Evolutionary conservation across 2,113 vertebrate genomes (phyloP).

Genomic region (Illadopsis cleaveri): DNA sequence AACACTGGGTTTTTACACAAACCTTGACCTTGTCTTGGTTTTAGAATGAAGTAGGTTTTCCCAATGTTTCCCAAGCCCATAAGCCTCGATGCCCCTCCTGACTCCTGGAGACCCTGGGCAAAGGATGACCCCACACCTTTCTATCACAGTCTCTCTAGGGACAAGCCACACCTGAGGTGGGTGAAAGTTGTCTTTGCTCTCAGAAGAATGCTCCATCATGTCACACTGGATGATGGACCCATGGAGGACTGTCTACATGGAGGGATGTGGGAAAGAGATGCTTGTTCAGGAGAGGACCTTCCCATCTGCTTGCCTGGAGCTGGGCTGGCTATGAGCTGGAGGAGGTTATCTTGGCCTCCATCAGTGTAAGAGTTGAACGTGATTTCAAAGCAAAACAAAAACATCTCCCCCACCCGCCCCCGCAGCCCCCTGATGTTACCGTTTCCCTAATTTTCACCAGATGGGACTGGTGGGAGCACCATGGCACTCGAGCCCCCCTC

Average conservation of each 20-base stretch:
- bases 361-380: constrained; percentile 57
- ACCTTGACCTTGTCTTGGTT: not conserved
- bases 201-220: not conserved
- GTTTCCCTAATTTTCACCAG: constrained; percentile 65
- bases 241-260: not conserved
- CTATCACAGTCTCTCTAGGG: not conserved
- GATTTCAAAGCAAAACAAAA: constrained; percentile 67
- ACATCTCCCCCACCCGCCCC: not conserved
- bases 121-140: not conserved
- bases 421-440: constrained; percentile 27
- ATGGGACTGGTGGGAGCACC: constrained; percentile 42
- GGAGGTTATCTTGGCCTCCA: constrained; percentile 42
- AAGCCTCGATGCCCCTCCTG: not conserved
- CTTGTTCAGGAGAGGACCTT: not conserved
- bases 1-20: not conserved
- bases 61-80: not conserved
- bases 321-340: not conserved
- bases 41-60: not conserved
- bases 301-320: not conserved
- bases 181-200: not conserved
- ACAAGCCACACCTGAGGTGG: not conserved
- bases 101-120: not conserved
- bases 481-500: not conserved
- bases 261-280: not conserved
- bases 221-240: not conserved